Conservation (phyloP, 2,113 vertebrate species). For the Numenius arquata region DNA sequence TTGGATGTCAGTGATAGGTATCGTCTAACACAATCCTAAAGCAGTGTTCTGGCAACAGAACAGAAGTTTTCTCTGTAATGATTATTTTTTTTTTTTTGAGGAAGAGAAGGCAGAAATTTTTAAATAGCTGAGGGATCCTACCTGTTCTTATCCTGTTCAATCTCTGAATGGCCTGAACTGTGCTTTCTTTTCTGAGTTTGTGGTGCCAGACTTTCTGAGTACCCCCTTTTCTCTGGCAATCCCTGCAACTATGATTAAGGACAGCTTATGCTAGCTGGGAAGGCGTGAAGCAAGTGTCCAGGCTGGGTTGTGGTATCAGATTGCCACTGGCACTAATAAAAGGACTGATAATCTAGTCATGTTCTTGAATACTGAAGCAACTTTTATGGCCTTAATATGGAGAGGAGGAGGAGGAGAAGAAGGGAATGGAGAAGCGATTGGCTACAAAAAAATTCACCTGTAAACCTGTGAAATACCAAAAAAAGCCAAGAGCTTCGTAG, state of each 20-base stretch:
- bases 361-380: background rate
- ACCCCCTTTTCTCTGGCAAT: background rate
- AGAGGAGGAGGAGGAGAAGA: background rate
- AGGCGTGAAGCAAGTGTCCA: slow-evolving; percentile 37
- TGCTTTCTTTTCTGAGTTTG: background rate
- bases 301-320: background rate
- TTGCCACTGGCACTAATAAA: slow-evolving; percentile 29
- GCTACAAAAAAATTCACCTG: background rate
- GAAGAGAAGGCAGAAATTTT: background rate
- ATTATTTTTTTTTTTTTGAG: background rate
- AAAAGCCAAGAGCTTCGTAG: background rate
- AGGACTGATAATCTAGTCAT: slow-evolving; percentile 5
- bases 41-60: background rate
- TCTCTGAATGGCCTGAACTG: background rate
- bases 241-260: background rate
- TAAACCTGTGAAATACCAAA: background rate
- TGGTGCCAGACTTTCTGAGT: background rate
- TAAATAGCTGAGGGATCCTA: background rate
- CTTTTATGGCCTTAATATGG: background rate
- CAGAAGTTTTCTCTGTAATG: background rate
- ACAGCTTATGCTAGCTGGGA: background rate
- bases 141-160: background rate
- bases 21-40: background rate
- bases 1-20: background rate
- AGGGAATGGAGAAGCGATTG: background rate